Conservation (phyloP, 1,140 invertebrate species). For the Bombus turneri region DNA sequence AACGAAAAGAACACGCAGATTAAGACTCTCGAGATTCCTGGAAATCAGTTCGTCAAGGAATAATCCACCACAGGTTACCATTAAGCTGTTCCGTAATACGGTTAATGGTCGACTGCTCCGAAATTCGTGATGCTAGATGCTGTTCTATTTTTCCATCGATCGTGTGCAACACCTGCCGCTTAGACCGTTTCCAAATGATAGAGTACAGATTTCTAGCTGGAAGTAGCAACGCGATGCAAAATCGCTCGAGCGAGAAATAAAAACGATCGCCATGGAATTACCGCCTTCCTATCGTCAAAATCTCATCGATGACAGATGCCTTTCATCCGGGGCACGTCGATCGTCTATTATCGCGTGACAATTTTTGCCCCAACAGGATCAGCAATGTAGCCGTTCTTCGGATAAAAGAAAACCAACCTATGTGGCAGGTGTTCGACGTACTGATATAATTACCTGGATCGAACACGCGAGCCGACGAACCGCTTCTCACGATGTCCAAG, state of each 20-base stretch:
- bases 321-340: neutral
- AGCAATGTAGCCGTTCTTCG: no score
- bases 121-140: slow-evolving; percentile 26
- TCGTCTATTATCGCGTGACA: slow-evolving; percentile 31
- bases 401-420: neutral
- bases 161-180: slow-evolving; percentile 37
- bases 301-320: neutral
- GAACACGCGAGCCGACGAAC: slow-evolving; percentile 20
- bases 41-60: neutral
- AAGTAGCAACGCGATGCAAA: neutral
- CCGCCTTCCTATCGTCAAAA: neutral
- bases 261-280: neutral
- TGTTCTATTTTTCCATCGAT: slow-evolving; percentile 38
- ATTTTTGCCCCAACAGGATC: neutral
- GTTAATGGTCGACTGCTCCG: neutral
- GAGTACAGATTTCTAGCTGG: neutral
- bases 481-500: slow-evolving; percentile 11
- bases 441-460: slow-evolving; percentile 41
- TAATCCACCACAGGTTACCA: neutral
- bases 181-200: slow-evolving; percentile 25
- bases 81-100: neutral
- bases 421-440: slow-evolving; percentile 22
- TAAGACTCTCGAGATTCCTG: neutral
- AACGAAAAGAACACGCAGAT: neutral
- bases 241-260: neutral